Base-by-base conservation (phyloP, 2,888 invertebrate species). In the Phragmatobia fuliginosa region DNA sequence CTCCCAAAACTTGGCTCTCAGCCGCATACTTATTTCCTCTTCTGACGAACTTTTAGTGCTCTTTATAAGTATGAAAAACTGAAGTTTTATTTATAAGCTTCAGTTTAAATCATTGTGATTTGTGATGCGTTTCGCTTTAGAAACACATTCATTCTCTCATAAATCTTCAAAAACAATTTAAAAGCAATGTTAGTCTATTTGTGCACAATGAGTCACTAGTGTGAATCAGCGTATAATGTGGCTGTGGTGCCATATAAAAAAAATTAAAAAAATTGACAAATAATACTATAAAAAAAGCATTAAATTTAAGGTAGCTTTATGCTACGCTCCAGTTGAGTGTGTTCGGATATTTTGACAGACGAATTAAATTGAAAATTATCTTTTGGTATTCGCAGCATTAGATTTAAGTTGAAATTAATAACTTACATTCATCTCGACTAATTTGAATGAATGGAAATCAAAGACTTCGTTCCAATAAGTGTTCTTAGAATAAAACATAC, bases 231-330 rank as follows among this genome's bases (percentile, higher is more conserved):
- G 80, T 81, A 79, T 86, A 88, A 86, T 82, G 88, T 92, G 94
- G 94, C 94, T 88, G 87, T 91, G 90, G 94, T 94, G 94, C 93
- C 94, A 94, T 94, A 92, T 87, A 86, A 91, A 91, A 91, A 89
- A 71, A 90, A 92, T 88, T 87, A 85, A 90, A 93, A 94, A 94
- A 92, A 86, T 90, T 90, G 94, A 94, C 94, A 94, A 93, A 93
- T 94, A 94, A 93, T 92, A 90, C 88, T 91, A 92, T 91, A 92
- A 92, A 93, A 93, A 94, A 93, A 93, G 90, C 92, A 91, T 92
- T 94, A 91, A 90, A 83, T 88, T 82, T 94, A 94, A 93, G 94
- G 88, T 90, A 88, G 91, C 91, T 83, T 83, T 70, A 83, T 76
- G 91, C 89, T 89, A 83, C 89, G 74, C 75, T 77, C 74, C 81